phyloP scores from a whole-genome alignment of 2,888 invertebrate genomes.

The Uloborus plumipes region DNA sequence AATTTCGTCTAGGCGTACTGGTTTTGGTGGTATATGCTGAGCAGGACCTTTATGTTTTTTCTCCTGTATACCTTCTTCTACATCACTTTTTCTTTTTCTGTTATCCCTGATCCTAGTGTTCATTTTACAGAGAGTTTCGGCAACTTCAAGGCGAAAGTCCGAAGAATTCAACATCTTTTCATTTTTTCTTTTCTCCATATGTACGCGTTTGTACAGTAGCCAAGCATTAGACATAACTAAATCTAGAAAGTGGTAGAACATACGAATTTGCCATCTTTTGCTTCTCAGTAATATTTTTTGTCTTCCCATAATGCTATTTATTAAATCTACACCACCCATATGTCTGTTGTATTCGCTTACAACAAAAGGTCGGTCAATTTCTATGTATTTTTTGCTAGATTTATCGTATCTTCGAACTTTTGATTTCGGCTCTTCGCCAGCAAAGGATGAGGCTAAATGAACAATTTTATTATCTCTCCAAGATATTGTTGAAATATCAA shows the following conservation, averaged over 20 bases:
- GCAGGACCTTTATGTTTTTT: slow-evolving; percentile 1
- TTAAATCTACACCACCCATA: slow-evolving; percentile 11
- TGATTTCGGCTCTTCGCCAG: background rate
- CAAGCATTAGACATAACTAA: slow-evolving; percentile 51
- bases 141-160: background rate
- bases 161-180: background rate
- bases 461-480: slow-evolving; percentile 15
- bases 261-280: slow-evolving; percentile 56
- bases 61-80: background rate
- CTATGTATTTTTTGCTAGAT: background rate
- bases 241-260: slow-evolving; percentile 60
- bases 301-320: slow-evolving; percentile 2
- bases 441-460: background rate
- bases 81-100: background rate
- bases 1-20: background rate
- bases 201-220: slow-evolving; percentile 44
- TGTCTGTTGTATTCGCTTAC: background rate
- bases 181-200: background rate
- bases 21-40: slow-evolving; percentile 8
- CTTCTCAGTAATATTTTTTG: slow-evolving; percentile 21
- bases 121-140: background rate
- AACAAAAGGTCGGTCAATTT: background rate
- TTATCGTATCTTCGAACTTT: background rate
- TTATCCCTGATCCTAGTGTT: background rate
- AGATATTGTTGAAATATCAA: background rate